A percentile compares a stretch with the other conserved stretches of the same genome.
phyloP scores from a whole-genome alignment of 2,113 vertebrate genomes.

The Micromys minutus region DNA sequence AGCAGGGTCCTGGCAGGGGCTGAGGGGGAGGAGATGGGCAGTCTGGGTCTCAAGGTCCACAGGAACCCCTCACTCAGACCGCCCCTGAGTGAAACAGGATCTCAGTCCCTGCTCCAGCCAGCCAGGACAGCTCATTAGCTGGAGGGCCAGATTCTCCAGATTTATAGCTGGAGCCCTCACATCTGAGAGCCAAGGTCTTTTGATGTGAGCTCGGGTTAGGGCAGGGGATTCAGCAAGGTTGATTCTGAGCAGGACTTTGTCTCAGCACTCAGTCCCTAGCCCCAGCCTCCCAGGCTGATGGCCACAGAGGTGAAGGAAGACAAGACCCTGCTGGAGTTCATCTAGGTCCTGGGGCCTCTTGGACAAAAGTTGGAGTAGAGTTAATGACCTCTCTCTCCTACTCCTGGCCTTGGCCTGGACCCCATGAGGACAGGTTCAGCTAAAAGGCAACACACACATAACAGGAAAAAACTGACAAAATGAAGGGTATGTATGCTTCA shows the following conservation, averaged over 20 bases:
- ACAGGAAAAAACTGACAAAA: neutral
- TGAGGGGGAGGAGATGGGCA: neutral
- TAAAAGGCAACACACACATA: neutral
- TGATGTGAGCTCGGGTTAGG: conserved; percentile 62
- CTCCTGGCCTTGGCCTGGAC: neutral
- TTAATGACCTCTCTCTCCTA: neutral
- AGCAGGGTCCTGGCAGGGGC: neutral
- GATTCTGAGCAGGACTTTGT: conserved; percentile 43
- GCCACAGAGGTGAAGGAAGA: neutral
- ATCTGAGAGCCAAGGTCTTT: conserved; percentile 54
- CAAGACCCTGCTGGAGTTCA: neutral
- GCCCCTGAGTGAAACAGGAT: conserved; percentile 43
- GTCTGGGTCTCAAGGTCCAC: neutral
- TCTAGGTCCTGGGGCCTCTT: neutral
- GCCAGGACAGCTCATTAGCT: conserved; percentile 51
- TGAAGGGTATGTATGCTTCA: neutral
- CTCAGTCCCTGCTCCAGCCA: neutral
- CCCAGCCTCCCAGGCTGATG: neutral
- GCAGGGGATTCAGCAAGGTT: conserved; percentile 30
- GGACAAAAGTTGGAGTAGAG: neutral
- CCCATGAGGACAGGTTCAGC: neutral
- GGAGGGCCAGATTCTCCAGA: conserved; percentile 28
- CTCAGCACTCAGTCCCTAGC: neutral
- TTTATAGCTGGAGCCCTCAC: conserved; percentile 48
- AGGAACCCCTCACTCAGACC: neutral